Base-by-base conservation (phyloP, 1,140 invertebrate genomes). In the Scylla paramamosain region DNA sequence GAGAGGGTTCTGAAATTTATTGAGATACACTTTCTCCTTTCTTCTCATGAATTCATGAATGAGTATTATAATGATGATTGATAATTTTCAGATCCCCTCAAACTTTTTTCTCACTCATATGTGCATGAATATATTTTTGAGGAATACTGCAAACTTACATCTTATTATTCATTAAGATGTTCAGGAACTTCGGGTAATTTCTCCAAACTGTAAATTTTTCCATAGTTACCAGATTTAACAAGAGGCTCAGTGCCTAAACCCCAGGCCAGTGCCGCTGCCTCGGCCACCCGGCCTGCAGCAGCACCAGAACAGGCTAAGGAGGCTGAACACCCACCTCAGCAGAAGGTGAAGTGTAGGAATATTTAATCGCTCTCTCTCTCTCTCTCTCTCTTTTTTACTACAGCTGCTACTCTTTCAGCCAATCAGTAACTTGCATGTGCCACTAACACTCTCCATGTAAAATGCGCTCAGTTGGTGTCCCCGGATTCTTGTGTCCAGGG, bases 191-290 rank as follows among this genome's bases (percentile, higher is more conserved):
- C 20, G 67, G 20, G 67, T 77, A n/a, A 25, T 59, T 93, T 84
- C 84, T 93, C 86, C 52, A 93, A 87, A 87, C 39, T 28, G 84
- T 29, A 45, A 48, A 92, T 95, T 92, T 92, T 95, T 95, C 92
- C 94, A 87, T 95, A 95, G 94, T 86, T 95, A 92, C 94, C 94
- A 46, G 91, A 93, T 92, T 39, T 95, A 95, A 87, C 77, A 89
- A 59, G 90, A 59, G 91, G n/a, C 46, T 95, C 94, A 46, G 45
- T 88, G 91, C 94, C 94, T 88, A 92, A 95, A 77, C 84, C 94
- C 46, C 84, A 67, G 46, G 91, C 83, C 94, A 92, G 92, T 91
- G 82, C 52, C 20, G 88, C 83, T 59, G 83, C 67, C 31, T 39
- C 46, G 84, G 48, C 91, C 84, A 88, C 82, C 83, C 87, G 46